Evolutionary conservation across 1,140 invertebrate species (phyloP).

Genomic region (Drosophila tropicalis): DNA sequence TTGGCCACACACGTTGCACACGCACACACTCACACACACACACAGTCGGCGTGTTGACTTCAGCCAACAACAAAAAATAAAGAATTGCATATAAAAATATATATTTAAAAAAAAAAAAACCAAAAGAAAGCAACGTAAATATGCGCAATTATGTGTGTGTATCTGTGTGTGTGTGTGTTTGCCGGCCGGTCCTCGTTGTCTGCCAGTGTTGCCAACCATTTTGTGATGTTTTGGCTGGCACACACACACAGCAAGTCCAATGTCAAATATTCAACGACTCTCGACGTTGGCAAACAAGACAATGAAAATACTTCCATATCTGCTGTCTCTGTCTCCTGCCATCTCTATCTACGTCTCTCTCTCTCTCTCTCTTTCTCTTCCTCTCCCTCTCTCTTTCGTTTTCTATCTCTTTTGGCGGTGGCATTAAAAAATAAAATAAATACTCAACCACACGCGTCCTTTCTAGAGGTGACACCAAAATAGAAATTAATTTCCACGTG

Average conservation of each 20-base stretch:
- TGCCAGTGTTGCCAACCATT: conserved; percentile 71
- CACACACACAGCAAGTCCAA: conserved; percentile 73
- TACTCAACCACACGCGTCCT: conserved; percentile 42
- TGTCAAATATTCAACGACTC: conserved; percentile 75
- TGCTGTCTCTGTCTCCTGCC: conserved; percentile 24
- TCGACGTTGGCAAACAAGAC: conserved; percentile 73
- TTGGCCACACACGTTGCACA: conserved; percentile 64
- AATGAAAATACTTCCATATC: conserved; percentile 75
- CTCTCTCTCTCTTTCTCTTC: conserved; percentile 14
- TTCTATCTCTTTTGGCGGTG: conserved; percentile 30
- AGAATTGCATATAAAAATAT: conserved; percentile 21
- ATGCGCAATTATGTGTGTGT: conserved; percentile 68
- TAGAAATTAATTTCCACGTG: not conserved
- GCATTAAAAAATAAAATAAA: conserved; percentile 72
- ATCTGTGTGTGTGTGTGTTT: conserved; percentile 20
- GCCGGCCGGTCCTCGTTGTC: conserved; percentile 38
- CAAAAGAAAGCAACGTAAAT: conserved; percentile 64
- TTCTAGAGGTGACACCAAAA: conserved; percentile 35
- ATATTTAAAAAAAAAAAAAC: conserved; percentile 33
- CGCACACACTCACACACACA: conserved; percentile 35
- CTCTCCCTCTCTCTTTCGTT: conserved; percentile 25
- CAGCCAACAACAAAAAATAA: conserved; percentile 28
- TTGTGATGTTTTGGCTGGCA: conserved; percentile 74
- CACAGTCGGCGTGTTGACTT: conserved; percentile 65
- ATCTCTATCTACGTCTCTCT: not conserved